Evolutionary conservation across 2,113 vertebrate genomes (phyloP).

Genomic region (Chloroceryle aenea): DNA sequence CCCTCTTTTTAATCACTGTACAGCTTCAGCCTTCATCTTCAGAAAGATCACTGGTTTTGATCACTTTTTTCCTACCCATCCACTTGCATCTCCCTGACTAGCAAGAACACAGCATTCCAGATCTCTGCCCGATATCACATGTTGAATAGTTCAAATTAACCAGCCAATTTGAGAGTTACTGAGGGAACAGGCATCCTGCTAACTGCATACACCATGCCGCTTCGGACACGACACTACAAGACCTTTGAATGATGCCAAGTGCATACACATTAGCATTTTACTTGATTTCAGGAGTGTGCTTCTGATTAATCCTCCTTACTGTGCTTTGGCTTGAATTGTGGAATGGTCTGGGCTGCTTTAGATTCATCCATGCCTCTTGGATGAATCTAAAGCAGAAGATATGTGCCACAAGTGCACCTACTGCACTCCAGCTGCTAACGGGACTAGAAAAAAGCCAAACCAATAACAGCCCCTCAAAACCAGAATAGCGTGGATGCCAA

Average conservation of each 20-base stretch:
- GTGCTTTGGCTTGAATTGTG: neutral
- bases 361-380: neutral
- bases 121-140: neutral
- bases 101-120: neutral
- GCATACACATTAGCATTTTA: slow-evolving; percentile 2
- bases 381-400: neutral
- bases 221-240: accelerated
- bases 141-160: neutral
- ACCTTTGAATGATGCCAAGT: slow-evolving; percentile 20
- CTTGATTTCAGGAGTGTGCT: neutral
- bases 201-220: neutral
- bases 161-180: neutral
- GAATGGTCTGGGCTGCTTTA: neutral
- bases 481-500: neutral
- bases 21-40: neutral
- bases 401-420: neutral
- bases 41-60: neutral
- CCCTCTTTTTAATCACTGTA: neutral
- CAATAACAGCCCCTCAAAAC: neutral
- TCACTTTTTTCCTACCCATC: neutral
- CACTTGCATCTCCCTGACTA: neutral
- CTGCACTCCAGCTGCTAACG: slow-evolving; percentile 11
- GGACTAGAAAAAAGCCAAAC: neutral
- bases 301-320: slow-evolving; percentile 36
- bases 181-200: neutral